A percentile compares a stretch with the other conserved stretches of the same genome.
phyloP scores from a whole-genome alignment of 2,888 invertebrate genomes.

The Cynaeus angustus region DNA sequence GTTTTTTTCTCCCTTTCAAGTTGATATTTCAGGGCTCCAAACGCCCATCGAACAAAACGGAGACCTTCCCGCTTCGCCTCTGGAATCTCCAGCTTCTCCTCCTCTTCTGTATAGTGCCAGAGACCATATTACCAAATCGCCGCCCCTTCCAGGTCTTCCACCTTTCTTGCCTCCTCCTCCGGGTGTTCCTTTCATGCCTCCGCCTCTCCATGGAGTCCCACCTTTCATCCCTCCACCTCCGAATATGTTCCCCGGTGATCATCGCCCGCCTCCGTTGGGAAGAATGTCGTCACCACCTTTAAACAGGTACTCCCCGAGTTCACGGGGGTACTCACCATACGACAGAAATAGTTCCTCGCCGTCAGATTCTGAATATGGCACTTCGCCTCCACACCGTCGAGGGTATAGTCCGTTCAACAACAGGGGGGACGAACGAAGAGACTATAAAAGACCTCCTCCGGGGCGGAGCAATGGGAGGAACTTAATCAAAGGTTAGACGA shows the following conservation, averaged over 20 bases:
- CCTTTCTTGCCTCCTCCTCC: constrained; percentile 78
- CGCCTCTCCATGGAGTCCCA: constrained; percentile 68
- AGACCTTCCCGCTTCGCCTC: constrained; percentile 71
- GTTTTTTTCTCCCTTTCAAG: background rate
- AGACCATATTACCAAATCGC: constrained; percentile 69
- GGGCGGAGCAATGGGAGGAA: constrained; percentile 63
- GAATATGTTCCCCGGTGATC: constrained; percentile 71
- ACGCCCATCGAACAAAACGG: constrained; percentile 75
- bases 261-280: constrained; percentile 74
- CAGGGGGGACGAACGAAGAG: constrained; percentile 65
- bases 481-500: constrained; percentile 48
- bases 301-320: constrained; percentile 75
- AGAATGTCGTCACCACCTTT: constrained; percentile 74
- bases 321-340: constrained; percentile 66
- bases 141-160: constrained; percentile 74
- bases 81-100: constrained; percentile 70
- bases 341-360: constrained; percentile 77
- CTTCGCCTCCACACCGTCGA: constrained; percentile 72
- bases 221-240: constrained; percentile 72
- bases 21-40: constrained; percentile 70
- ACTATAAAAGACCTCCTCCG: constrained; percentile 65
- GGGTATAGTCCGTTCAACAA: constrained; percentile 69
- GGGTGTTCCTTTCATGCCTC: constrained; percentile 79
- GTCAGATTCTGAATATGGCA: constrained; percentile 80
- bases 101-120: constrained; percentile 70